Evolutionary conservation across 2,113 vertebrate species (phyloP).

Genomic region (Apteryx mantelli): DNA sequence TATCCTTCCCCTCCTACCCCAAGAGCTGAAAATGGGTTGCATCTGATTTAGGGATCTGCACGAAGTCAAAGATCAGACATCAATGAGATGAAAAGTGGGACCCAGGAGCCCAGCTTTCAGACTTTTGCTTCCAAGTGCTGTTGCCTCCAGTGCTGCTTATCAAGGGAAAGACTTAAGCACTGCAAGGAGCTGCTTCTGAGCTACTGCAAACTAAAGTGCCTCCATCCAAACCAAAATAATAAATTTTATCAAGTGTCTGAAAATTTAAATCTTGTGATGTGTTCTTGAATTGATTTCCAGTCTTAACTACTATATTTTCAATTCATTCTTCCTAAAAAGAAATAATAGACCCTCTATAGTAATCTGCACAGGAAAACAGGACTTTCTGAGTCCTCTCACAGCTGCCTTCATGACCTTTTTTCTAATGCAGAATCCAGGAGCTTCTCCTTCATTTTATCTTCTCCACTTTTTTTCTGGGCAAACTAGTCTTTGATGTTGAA

Average conservation of each 20-base stretch:
- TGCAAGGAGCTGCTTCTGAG: background rate
- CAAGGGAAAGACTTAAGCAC: fast-evolving
- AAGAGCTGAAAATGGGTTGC: background rate
- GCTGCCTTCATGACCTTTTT: background rate
- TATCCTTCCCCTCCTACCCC: background rate
- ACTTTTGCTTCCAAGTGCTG: background rate
- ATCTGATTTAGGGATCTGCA: background rate
- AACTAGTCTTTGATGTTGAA: background rate
- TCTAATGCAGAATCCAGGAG: background rate
- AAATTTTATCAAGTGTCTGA: background rate
- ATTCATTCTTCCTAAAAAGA: background rate
- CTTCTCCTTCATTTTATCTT: background rate
- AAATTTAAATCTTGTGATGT: background rate
- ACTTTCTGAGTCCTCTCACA: background rate
- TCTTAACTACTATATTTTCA: background rate
- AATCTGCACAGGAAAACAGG: background rate
- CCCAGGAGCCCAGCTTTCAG: fast-evolving
- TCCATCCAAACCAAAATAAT: background rate
- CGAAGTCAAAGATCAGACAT: background rate
- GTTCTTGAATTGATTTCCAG: background rate
- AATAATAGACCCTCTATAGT: background rate
- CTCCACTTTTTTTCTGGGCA: background rate
- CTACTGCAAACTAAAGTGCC: background rate
- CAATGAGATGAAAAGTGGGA: background rate
- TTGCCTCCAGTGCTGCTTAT: background rate